These are phyloP conservation scores for Acridotheres tristis DNA, from an alignment of 2,797 vertebrate genomes.

Conservation along the genomic window DNA sequence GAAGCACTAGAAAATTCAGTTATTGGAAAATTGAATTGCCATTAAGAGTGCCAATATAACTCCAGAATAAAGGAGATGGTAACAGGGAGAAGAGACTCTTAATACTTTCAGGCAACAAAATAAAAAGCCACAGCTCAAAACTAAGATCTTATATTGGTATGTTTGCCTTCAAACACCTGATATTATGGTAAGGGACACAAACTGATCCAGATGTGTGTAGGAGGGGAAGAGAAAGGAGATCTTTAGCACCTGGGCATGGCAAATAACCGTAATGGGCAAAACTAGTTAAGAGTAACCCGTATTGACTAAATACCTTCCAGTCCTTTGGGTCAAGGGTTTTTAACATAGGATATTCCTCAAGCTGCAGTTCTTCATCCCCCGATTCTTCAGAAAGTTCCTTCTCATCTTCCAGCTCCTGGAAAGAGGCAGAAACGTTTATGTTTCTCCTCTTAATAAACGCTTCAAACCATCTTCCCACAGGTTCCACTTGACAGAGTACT, in stretches of 20 bases:
- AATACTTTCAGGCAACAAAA: background rate
- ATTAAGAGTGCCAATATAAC: background rate
- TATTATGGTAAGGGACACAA: rapidly evolving
- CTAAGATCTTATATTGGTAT: background rate
- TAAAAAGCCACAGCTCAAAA: background rate
- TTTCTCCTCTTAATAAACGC: conserved; percentile 93
- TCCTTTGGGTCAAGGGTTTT: conserved; percentile 98
- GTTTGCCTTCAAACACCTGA: background rate
- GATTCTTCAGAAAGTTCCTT: conserved; percentile 93
- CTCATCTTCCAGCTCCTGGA: conserved; percentile 97
- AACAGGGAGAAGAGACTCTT: background rate
- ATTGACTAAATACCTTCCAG: conserved; percentile 88
- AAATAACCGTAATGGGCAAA: background rate
- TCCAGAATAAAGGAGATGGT: background rate
- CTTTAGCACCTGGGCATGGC: background rate
- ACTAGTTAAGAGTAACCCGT: background rate
- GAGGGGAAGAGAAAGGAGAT: background rate
- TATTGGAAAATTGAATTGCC: background rate
- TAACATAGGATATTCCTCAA: conserved; percentile 93
- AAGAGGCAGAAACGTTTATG: conserved; percentile 91
- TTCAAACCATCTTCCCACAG: conserved; percentile 98
- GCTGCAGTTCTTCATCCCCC: conserved; percentile 93
- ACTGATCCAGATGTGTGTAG: too few species aligned
- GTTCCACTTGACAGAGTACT: conserved; percentile 91
- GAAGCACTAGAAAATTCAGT: background rate